Evolutionary conservation across 2,888 invertebrate genomes (phyloP).

Genomic region (Cyclophora punctaria): DNA sequence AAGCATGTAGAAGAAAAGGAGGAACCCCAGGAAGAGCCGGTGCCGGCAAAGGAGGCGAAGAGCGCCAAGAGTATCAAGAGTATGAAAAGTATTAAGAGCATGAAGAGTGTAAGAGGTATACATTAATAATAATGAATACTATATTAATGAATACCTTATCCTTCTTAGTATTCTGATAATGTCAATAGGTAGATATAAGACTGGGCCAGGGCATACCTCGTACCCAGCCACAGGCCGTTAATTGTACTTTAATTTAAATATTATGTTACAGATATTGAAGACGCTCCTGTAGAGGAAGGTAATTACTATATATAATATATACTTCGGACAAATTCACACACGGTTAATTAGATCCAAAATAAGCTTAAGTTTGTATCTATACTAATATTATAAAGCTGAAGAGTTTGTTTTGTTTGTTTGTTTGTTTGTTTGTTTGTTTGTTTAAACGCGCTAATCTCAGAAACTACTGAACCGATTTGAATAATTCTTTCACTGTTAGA

Average conservation of each 20-base stretch:
- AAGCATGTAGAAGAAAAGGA: slow-evolving; percentile 4
- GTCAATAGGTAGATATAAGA: neutral
- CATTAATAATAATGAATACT: neutral
- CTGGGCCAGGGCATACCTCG: too few relatives aligned
- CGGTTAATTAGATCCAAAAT: too few relatives aligned
- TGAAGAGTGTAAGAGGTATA: slow-evolving; percentile 33
- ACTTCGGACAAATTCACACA: too few relatives aligned
- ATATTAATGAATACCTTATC: neutral
- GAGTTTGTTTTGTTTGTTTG: too few relatives aligned
- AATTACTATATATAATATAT: neutral
- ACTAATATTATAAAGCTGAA: too few relatives aligned
- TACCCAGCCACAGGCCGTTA: too few relatives aligned
- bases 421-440: too few relatives aligned
- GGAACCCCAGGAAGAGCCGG: slow-evolving; percentile 11
- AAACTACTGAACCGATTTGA: too few relatives aligned
- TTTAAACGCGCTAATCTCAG: too few relatives aligned
- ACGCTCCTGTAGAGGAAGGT: neutral
- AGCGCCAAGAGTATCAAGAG: slow-evolving; percentile 19
- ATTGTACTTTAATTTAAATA: neutral
- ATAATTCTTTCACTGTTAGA: too few relatives aligned
- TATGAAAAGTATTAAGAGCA: slow-evolving; percentile 29
- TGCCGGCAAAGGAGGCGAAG: slow-evolving; percentile 8
- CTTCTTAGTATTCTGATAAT: neutral
- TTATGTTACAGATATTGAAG: neutral
- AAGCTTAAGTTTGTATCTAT: too few relatives aligned